Percentiles rank a stretch among this genome's conserved stretches.
Conservation (phyloP, 2,113 vertebrate genomes). For the Illadopsis cleaveri region DNA sequence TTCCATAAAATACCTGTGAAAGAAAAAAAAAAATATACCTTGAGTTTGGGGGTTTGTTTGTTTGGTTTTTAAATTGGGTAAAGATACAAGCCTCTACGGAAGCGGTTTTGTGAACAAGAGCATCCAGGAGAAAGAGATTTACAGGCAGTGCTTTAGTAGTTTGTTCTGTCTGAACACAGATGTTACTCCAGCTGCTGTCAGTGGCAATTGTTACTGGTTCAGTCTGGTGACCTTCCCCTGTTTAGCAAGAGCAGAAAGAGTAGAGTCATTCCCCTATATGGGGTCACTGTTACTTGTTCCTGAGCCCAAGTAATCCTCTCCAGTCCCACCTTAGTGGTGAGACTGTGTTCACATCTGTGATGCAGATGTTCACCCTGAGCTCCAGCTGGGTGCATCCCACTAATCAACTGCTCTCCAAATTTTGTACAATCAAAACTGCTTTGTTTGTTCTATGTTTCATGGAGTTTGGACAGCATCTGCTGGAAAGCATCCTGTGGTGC, state of each 20-base stretch:
- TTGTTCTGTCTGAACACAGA: neutral
- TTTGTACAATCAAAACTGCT: neutral
- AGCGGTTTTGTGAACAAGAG: neutral
- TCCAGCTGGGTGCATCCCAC: neutral
- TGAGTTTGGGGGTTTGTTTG: neutral
- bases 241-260: neutral
- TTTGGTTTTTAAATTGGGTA: neutral
- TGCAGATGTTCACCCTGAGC: neutral
- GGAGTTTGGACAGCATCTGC: neutral
- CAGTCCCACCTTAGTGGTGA: neutral
- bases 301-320: neutral
- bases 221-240: neutral
- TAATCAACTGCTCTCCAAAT: neutral
- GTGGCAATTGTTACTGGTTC: neutral
- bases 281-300: neutral
- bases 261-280: accelerated
- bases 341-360: neutral
- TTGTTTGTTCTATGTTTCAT: neutral
- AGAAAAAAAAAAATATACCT: neutral
- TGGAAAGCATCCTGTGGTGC: neutral
- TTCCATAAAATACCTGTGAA: neutral
- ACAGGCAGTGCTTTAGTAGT: neutral
- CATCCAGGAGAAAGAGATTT: neutral
- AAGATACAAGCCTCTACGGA: neutral
- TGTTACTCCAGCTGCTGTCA: neutral